A percentile compares a stretch with the other conserved stretches of the same genome.
phyloP scores from a whole-genome alignment of 2,888 invertebrate species.

The Microdon myrmicae region DNA sequence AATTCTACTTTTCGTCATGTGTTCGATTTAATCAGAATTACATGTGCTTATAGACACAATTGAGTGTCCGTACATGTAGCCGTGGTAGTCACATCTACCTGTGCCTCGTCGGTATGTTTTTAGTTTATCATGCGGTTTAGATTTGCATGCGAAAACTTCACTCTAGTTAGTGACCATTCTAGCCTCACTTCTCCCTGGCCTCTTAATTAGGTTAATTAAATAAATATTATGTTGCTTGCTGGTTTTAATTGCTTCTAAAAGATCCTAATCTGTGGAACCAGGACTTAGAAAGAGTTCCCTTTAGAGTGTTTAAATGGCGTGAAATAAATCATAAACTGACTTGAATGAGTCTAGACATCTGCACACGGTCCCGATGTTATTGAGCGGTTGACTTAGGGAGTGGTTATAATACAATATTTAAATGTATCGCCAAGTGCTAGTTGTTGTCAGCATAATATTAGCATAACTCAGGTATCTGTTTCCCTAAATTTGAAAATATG shows the following conservation, averaged over 20 bases:
- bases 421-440: background rate
- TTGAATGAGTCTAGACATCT: too few relatives aligned
- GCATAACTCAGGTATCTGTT: constrained; percentile 19
- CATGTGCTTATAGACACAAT: too few relatives aligned
- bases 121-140: too few relatives aligned
- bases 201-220: constrained; percentile 51
- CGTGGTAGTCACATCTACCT: too few relatives aligned
- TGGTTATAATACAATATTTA: background rate
- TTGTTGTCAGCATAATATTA: constrained; percentile 13
- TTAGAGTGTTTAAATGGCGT: constrained; percentile 25
- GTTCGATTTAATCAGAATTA: too few relatives aligned
- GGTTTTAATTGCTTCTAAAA: constrained; percentile 28
- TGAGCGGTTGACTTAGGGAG: too few relatives aligned
- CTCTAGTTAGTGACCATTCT: constrained; percentile 9
- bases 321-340: constrained; percentile 21
- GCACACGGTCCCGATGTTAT: too few relatives aligned
- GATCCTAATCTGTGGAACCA: constrained; percentile 34
- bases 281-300: constrained; percentile 21
- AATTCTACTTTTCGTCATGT: too few relatives aligned
- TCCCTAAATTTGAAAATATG: too few relatives aligned
- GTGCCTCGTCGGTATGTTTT: too few relatives aligned
- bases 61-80: too few relatives aligned
- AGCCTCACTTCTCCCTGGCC: constrained; percentile 37
- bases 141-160: too few relatives aligned
- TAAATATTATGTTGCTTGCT: constrained; percentile 42